Evolutionary conservation across 2,797 vertebrate genomes (phyloP), one percentile per base, ranked within the genome.

Genomic region (Pipistrellus nathusii): DNA sequence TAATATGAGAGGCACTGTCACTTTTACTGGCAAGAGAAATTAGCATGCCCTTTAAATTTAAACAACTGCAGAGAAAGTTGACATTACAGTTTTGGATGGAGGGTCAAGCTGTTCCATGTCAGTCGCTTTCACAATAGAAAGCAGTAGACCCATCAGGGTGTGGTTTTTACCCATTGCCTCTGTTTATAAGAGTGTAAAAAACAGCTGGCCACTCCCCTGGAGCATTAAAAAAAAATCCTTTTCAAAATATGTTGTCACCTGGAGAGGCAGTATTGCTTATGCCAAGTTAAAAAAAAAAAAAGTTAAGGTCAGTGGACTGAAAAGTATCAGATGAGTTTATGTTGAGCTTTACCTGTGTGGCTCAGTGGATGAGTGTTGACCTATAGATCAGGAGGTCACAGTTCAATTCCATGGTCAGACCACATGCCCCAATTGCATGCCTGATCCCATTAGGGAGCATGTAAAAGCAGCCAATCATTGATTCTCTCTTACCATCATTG

Each of bases 221-320:
- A 86, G 32, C 8, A 30, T 82, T 81, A 76, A 15, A 92, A 44
- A n/a, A 89, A 73, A 84, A 83, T 83, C 10, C 27, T 90, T 94
- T 96, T 69, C 78, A 44, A 78, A 90, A 94, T 71, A 68, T 2
- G 1, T 27, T 73, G 30, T 15, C 71, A 15, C 32, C 38, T 78
- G 44, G 51, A 93, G 72, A 87, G 68, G 41, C 64, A 91, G 5
- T 55, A 68, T 64, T 91, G 41, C 41, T 46, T 85, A 57, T 72
- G 81, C 13, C 30, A 86, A 93, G 78, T 72, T 6, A 55, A 55
- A 55, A 51, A 55, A 5, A 66, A 32, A 8, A 51, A 51, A 8
- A 62, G 32, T 51, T 76, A 88, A 88, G 23, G 30, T 83, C 66
- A 77, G 84, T 12, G 8, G 20, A 68, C 46, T 71, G 25, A 78